Conservation (phyloP, 2,113 vertebrate genomes). For the Dasyornis broadbenti region DNA sequence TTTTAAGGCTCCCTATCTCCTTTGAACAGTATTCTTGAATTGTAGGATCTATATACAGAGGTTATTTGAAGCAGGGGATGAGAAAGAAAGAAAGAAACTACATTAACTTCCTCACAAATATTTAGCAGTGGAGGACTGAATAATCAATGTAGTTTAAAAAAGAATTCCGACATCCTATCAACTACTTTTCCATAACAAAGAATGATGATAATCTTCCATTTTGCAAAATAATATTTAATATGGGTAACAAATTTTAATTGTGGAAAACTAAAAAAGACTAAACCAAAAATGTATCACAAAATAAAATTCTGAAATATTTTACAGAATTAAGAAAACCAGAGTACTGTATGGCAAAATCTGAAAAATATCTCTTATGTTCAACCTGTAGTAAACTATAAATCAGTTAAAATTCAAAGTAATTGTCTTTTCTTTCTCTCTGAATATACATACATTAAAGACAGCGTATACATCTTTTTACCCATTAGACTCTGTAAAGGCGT, state of each 20-base stretch:
- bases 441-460: neutral
- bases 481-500: neutral
- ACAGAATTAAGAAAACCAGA: neutral
- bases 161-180: neutral
- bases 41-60: neutral
- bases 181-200: neutral
- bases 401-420: neutral
- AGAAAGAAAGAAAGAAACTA: neutral
- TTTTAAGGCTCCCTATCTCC: constrained; percentile 68
- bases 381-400: neutral
- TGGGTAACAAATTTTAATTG: neutral
- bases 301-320: neutral
- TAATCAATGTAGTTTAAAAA: neutral
- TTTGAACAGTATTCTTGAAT: neutral
- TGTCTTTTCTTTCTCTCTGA: neutral
- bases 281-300: neutral
- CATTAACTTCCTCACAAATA: neutral
- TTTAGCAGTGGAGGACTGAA: neutral
- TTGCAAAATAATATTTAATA: neutral
- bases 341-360: neutral
- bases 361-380: neutral
- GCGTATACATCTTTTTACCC: constrained; percentile 66
- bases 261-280: neutral
- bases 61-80: neutral
- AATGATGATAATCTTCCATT: neutral